These are phyloP conservation scores for Brachylomia viminalis DNA, from an alignment of 2,888 invertebrate species.

Conservation along the genomic window DNA sequence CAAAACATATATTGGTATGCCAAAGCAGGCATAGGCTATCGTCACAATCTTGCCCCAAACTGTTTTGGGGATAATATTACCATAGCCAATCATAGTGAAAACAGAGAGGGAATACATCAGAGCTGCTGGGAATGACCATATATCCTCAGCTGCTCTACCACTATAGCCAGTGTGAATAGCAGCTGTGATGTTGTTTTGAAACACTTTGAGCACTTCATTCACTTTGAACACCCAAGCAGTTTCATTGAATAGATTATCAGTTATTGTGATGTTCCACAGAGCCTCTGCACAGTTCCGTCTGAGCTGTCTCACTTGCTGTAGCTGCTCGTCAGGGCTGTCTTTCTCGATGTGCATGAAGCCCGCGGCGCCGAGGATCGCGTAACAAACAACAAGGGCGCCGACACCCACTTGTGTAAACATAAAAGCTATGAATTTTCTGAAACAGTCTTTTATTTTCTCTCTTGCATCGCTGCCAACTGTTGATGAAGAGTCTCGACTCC, in stretches of 20 bases:
- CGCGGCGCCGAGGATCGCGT: slow-evolving; percentile 96
- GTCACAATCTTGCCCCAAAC: slow-evolving; percentile 96
- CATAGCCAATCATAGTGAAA: slow-evolving; percentile 98
- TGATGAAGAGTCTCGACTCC: slow-evolving; percentile 92
- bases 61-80: slow-evolving; percentile 95
- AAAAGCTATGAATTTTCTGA: slow-evolving; percentile 96
- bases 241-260: slow-evolving; percentile 93
- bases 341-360: slow-evolving; percentile 95
- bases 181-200: slow-evolving; percentile 92
- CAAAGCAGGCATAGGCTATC: slow-evolving; percentile 96
- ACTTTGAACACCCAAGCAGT: slow-evolving; percentile 91
- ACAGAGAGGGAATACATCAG: slow-evolving; percentile 97
- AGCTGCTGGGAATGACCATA: slow-evolving; percentile 97
- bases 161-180: slow-evolving; percentile 94
- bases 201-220: slow-evolving; percentile 91
- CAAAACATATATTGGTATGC: slow-evolving; percentile 96
- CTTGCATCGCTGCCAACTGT: slow-evolving; percentile 92
- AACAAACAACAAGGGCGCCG: slow-evolving; percentile 96
- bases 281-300: slow-evolving; percentile 91
- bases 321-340: slow-evolving; percentile 88
- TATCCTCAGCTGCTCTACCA: slow-evolving; percentile 92
- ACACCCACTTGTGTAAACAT: slow-evolving; percentile 98
- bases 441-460: slow-evolving; percentile 95
- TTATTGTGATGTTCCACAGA: slow-evolving; percentile 93
- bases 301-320: slow-evolving; percentile 87